phyloP scores from a whole-genome alignment of 2,113 vertebrate genomes.

The Steatornis caripensis region DNA sequence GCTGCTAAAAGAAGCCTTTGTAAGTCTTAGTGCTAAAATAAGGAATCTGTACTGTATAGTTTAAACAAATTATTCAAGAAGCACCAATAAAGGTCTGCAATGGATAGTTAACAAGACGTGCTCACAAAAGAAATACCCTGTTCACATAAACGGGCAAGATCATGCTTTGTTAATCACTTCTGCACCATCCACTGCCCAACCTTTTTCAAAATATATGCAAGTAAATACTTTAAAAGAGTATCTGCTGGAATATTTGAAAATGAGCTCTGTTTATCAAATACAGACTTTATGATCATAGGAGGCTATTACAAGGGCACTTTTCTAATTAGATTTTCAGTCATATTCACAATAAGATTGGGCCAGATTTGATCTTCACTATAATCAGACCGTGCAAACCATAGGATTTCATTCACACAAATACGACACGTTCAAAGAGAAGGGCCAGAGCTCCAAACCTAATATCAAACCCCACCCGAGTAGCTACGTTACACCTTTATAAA shows the following conservation, averaged over 20 bases:
- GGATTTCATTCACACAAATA: slow-evolving; percentile 1
- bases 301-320: not conserved
- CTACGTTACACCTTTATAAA: not conserved
- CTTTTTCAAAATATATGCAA: not conserved
- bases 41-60: slow-evolving; percentile 77
- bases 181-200: not conserved
- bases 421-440: not conserved
- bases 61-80: slow-evolving; percentile 76
- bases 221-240: not conserved
- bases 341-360: not conserved
- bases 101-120: slow-evolving; percentile 53
- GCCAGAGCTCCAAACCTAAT: not conserved
- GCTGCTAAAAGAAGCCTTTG: slow-evolving; percentile 82
- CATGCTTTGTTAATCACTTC: not conserved
- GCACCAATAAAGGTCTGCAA: slow-evolving; percentile 65
- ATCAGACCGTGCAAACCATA: not conserved
- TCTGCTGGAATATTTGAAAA: slow-evolving; percentile 2
- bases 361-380: not conserved
- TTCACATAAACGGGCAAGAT: slow-evolving; percentile 18
- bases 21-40: slow-evolving; percentile 82
- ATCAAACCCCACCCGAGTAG: not conserved
- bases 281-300: not conserved
- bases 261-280: not conserved
- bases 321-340: not conserved
- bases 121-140: slow-evolving; percentile 51